A percentile compares a stretch with the other conserved stretches of the same genome.
Evolutionary conservation across 2,797 vertebrate genomes (phyloP).

Genomic region (Pampus argenteus): DNA sequence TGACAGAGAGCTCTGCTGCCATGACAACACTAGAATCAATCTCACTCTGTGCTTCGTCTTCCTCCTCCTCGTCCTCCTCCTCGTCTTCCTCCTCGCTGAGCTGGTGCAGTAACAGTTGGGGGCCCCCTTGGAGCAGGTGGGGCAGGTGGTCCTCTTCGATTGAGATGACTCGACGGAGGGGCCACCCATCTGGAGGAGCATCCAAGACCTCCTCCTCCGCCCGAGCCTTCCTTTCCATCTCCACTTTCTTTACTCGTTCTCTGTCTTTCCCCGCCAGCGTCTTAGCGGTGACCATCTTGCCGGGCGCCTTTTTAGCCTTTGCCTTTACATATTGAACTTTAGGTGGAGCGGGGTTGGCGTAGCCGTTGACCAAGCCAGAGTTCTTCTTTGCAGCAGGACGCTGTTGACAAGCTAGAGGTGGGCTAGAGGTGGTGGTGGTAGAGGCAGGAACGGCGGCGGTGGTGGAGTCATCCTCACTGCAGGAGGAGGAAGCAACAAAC

Average conservation of each 20-base stretch:
- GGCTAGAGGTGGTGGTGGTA: neutral
- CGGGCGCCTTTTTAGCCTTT: conserved; percentile 35
- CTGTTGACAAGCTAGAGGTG: conserved; percentile 32
- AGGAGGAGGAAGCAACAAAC: conserved; percentile 82
- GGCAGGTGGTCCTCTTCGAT: conserved; percentile 95
- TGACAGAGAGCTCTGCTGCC: conserved; percentile 2
- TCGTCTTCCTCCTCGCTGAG: conserved; percentile 85
- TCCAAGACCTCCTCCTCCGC: conserved; percentile 59
- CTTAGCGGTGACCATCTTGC: conserved; percentile 32
- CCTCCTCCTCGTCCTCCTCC: conserved; percentile 40
- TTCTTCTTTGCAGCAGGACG: conserved; percentile 51
- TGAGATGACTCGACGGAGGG: conserved; percentile 91
- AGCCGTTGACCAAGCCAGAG: conserved; percentile 51
- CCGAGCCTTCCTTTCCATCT: conserved; percentile 30
- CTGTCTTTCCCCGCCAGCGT: conserved; percentile 39
- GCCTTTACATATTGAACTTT: conserved; percentile 51
- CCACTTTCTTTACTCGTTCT: conserved; percentile 48
- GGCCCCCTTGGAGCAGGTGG: conserved; percentile 85
- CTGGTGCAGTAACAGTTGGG: conserved; percentile 80
- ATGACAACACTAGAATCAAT: conserved; percentile 43
- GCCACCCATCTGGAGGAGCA: conserved; percentile 69
- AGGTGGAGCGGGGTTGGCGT: neutral
- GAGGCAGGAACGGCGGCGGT: neutral
- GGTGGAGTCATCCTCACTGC: conserved; percentile 73
- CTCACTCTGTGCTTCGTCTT: conserved; percentile 55